Base-by-base conservation (phyloP, 2,888 invertebrate species). In the Ormyrus nitidulus region DNA sequence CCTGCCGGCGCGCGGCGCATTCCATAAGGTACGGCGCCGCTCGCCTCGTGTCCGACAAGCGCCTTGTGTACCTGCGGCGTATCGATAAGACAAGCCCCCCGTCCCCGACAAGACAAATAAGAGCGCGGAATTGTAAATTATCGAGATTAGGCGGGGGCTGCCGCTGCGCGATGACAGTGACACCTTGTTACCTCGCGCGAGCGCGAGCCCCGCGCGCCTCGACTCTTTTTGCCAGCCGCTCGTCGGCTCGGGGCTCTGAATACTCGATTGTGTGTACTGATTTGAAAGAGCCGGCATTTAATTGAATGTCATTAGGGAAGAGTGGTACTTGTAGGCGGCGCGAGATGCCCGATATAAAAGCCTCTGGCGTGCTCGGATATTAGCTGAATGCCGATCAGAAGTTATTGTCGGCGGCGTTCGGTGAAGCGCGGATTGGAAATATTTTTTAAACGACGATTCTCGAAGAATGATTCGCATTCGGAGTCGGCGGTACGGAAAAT, bases 1-100 rank as follows among this genome's bases (percentile, higher is more conserved):
- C 53, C 53, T 11, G 0, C 19, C 6, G 7, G 2, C 8, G 56
- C 71, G 73, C 71, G 62, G 46, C 8, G 73, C 80, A 83, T 81
- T 80, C 80, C 80, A 69, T 79, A 64, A 80, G 70, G 81, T 82
- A 46, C 68, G 56, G 46, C n/a, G 48, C 13, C 59, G 65, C 64
- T 34, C 34, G 73, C 58, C 69, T 13, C 78, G 74, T 82, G 83
- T 82, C 77, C 81, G 77, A 83, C 82, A 81, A 68, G 64, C 69
- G 77, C 71, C 3, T 34, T 34, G 34, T 34, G 34, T 34, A 34
- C 34, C 34, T 34, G 69, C 70, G 71, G 79, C 76, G 64, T 4
- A 59, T 79, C 72, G 80, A 82, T 82, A 81, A 79, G 79, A 66
- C 70, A 62, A 59, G 48, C 19, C 66, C 34, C 34, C 34, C 34